These are phyloP conservation scores for Drosophila cardini DNA, from an alignment of 1,140 invertebrate species.

Conservation along the genomic window DNA sequence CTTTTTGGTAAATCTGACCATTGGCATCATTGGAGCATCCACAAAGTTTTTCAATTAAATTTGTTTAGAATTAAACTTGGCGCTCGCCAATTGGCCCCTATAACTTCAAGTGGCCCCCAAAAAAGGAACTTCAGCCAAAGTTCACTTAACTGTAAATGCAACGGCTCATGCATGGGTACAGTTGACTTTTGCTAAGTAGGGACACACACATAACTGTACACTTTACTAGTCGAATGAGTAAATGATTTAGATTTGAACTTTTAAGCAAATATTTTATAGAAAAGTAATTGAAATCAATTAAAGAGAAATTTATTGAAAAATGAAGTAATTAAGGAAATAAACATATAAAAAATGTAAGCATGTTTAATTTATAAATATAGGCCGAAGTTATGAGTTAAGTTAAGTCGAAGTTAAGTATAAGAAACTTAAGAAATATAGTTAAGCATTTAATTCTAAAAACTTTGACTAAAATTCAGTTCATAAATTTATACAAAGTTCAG, in stretches of 20 bases:
- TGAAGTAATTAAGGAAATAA: too few species aligned
- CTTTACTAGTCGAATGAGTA: not conserved
- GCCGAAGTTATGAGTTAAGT: too few species aligned
- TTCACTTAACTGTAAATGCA: slow-evolving; percentile 51
- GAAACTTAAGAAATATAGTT: too few species aligned
- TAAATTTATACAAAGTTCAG: too few species aligned
- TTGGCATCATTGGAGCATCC: slow-evolving; percentile 56
- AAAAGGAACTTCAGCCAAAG: slow-evolving; percentile 29
- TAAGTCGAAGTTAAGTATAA: too few species aligned
- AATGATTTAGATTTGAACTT: not conserved
- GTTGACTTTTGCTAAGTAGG: slow-evolving; percentile 1
- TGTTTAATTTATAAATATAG: too few species aligned
- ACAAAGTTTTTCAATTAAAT: slow-evolving; percentile 79
- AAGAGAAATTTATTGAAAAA: too few species aligned
- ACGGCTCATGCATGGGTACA: slow-evolving; percentile 9
- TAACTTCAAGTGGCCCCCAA: slow-evolving; percentile 33
- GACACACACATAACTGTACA: slow-evolving; percentile 12
- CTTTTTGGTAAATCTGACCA: slow-evolving; percentile 56
- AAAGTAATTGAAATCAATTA: too few species aligned
- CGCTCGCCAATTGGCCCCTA: slow-evolving; percentile 38
- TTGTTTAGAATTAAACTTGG: slow-evolving; percentile 80
- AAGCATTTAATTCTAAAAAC: too few species aligned
- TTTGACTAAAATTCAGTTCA: too few species aligned
- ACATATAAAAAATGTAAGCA: too few species aligned
- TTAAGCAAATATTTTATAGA: too few species aligned